phyloP scores from a whole-genome alignment of 2,113 vertebrate species.

The Chionodraco myersi region DNA sequence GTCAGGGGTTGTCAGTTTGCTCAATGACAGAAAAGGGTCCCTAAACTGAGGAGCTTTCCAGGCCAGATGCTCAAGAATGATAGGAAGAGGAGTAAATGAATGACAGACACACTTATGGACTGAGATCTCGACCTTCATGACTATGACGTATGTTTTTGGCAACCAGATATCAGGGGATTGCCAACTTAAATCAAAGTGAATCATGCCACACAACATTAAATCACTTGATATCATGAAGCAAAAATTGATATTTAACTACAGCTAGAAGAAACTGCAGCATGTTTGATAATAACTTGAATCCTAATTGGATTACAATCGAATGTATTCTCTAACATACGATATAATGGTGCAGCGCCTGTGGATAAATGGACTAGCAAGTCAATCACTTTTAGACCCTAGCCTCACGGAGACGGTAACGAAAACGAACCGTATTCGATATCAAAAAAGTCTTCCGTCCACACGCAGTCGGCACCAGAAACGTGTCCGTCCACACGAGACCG shows the following conservation, averaged over 20 bases:
- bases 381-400: conserved; percentile 23
- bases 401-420: too few species aligned
- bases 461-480: too few species aligned
- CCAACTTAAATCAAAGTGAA: conserved; percentile 67
- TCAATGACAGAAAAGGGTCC: neutral
- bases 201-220: conserved; percentile 45
- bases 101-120: conserved; percentile 78
- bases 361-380: conserved; percentile 41
- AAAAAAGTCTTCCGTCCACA: too few species aligned
- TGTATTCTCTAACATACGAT: conserved; percentile 28
- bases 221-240: conserved; percentile 23
- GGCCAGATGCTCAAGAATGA: conserved; percentile 64
- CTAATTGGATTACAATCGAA: conserved; percentile 35
- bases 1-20: neutral
- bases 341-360: conserved; percentile 18
- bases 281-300: conserved; percentile 4
- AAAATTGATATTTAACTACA: conserved; percentile 33
- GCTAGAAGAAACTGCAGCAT: conserved; percentile 13
- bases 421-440: too few species aligned
- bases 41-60: neutral
- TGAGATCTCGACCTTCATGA: conserved; percentile 66
- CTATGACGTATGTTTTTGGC: conserved; percentile 73
- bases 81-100: conserved; percentile 74
- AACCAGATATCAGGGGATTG: conserved; percentile 62
- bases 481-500: too few species aligned